A percentile compares a stretch with the other conserved stretches of the same genome.
Evolutionary conservation across 2,113 vertebrate species (phyloP).

Genomic region (Hippocampus guttulatus): DNA sequence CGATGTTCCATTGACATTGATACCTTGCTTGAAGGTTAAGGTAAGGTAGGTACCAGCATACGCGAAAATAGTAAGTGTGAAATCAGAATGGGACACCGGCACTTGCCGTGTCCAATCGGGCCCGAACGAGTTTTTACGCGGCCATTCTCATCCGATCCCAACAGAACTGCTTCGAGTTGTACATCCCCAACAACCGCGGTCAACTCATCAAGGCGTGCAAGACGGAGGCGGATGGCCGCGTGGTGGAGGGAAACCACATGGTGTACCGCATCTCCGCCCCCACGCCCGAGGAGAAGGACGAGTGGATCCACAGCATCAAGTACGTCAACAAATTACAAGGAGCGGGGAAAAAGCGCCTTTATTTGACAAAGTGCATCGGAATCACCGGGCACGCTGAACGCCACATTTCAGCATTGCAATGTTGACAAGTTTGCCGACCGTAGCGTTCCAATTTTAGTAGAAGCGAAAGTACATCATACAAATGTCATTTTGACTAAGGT

Average conservation of each 20-base stretch:
- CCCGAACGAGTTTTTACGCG: background rate
- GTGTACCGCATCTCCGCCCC: conserved; percentile 92
- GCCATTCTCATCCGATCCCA: too few species aligned
- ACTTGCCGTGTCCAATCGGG: background rate
- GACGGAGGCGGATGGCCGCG: conserved; percentile 86
- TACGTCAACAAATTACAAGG: conserved; percentile 40
- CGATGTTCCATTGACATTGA: too few species aligned
- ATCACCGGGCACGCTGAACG: too few species aligned
- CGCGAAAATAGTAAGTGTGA: too few species aligned
- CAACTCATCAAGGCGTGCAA: conserved; percentile 93
- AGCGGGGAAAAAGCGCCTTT: too few species aligned
- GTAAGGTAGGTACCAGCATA: too few species aligned
- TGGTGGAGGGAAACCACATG: conserved; percentile 91
- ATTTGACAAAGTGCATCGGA: too few species aligned
- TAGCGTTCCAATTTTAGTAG: too few species aligned
- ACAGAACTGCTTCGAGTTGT: conserved; percentile 91
- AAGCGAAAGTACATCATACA: too few species aligned
- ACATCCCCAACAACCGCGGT: conserved; percentile 90
- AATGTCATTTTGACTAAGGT: background rate
- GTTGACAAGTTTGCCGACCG: too few species aligned
- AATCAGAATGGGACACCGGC: background rate
- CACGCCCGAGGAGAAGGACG: conserved; percentile 90
- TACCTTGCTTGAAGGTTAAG: too few species aligned
- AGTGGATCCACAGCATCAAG: conserved; percentile 95
- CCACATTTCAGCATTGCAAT: too few species aligned